Evolutionary conservation across 2,113 vertebrate genomes (phyloP).

Genomic region (Bucco capensis): DNA sequence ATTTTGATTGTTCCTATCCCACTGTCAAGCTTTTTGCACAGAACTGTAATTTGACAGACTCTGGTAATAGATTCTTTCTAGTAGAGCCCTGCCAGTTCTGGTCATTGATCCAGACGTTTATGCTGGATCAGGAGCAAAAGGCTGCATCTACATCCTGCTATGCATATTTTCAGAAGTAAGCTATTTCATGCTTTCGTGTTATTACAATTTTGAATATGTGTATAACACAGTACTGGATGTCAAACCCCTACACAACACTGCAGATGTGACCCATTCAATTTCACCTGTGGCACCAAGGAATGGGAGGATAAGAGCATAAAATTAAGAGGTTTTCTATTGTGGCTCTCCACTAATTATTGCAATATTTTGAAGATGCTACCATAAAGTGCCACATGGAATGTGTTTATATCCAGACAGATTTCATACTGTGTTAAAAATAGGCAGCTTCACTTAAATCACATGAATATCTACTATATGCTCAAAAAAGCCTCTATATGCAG

Average conservation of each 20-base stretch:
- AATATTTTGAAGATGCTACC: slow-evolving; percentile 52
- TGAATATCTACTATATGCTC: slow-evolving; percentile 6
- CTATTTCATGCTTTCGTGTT: slow-evolving; percentile 42
- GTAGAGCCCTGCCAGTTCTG: not conserved
- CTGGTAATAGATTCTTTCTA: not conserved
- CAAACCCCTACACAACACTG: slow-evolving; percentile 43
- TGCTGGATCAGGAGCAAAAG: not conserved
- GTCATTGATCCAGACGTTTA: not conserved
- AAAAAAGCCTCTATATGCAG: not conserved
- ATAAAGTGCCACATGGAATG: slow-evolving; percentile 24
- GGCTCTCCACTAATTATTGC: slow-evolving; percentile 47
- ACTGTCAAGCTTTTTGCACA: slow-evolving; percentile 12
- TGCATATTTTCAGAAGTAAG: slow-evolving; percentile 46
- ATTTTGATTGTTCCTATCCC: not conserved
- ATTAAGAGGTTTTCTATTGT: slow-evolving; percentile 55
- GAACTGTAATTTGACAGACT: not conserved
- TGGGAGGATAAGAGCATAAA: slow-evolving; percentile 12
- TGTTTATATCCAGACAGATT: slow-evolving; percentile 62
- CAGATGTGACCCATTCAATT: slow-evolving; percentile 56
- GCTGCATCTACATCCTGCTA: not conserved
- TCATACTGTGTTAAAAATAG: slow-evolving; percentile 55
- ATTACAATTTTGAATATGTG: slow-evolving; percentile 35
- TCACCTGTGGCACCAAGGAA: slow-evolving; percentile 19
- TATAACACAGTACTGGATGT: slow-evolving; percentile 30
- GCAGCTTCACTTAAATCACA: slow-evolving; percentile 36